These are phyloP conservation scores for Alauda arvensis DNA, from an alignment of 2,797 vertebrate genomes.

Conservation along the genomic window DNA sequence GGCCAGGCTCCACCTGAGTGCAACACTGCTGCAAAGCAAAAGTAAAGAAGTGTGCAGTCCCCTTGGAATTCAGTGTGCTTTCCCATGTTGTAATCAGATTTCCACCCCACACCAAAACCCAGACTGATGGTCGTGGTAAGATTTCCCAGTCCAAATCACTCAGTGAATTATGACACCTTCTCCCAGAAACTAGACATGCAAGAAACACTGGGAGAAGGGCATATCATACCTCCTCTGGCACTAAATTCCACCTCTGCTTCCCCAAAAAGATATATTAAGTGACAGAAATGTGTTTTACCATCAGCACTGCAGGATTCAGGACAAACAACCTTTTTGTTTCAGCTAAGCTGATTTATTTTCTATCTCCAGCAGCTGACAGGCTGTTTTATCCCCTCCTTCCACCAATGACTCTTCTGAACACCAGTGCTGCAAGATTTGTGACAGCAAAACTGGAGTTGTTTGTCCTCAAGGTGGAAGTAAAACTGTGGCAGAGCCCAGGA, in stretches of 20 bases:
- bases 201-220: neutral
- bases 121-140: neutral
- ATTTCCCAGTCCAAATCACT: neutral
- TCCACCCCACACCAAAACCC: neutral
- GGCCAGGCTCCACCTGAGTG: neutral
- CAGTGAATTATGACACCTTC: neutral
- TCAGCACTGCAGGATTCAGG: neutral
- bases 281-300: neutral
- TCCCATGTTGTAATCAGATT: neutral
- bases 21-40: neutral
- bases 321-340: neutral
- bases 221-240: neutral
- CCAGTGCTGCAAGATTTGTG: neutral
- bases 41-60: neutral
- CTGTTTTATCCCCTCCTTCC: neutral
- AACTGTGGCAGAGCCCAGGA: neutral
- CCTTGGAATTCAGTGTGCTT: neutral
- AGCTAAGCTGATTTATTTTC: conserved; percentile 25
- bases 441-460: neutral
- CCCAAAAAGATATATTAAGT: neutral
- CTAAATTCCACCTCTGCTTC: neutral
- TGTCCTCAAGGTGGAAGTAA: neutral
- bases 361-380: neutral
- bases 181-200: neutral
- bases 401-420: neutral